These are phyloP conservation scores for Acipenser oxyrinchus DNA, from an alignment of 2,797 vertebrate genomes.

Conservation along the genomic window DNA sequence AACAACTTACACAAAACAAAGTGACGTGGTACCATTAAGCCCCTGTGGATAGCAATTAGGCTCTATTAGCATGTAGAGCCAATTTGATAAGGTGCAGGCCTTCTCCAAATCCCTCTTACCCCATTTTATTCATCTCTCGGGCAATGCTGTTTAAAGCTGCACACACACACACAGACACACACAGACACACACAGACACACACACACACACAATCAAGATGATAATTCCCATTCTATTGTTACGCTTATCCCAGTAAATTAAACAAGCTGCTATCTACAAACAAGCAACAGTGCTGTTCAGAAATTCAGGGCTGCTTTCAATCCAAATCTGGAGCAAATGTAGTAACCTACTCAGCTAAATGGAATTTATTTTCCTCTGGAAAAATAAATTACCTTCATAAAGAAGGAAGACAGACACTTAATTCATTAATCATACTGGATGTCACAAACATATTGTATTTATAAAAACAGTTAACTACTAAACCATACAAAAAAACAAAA, in stretches of 20 bases:
- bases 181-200: conserved; percentile 22
- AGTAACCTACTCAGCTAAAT: conserved; percentile 11
- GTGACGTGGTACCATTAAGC: conserved; percentile 32
- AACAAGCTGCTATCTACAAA: conserved; percentile 25
- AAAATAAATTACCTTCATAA: conserved; percentile 9
- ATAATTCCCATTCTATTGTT: conserved; percentile 51
- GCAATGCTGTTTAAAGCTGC: conserved; percentile 52
- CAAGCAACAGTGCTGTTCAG: conserved; percentile 5
- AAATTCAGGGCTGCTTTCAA: background rate
- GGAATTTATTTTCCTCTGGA: conserved; percentile 6
- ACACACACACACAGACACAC: conserved; percentile 14
- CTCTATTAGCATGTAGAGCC: conserved; percentile 74
- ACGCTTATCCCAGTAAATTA: conserved; percentile 48
- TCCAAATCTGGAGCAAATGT: conserved; percentile 7
- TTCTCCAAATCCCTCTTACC: conserved; percentile 63
- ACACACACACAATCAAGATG: conserved; percentile 64
- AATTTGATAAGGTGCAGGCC: conserved; percentile 70
- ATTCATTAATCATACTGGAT: conserved; percentile 39
- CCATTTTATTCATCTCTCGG: conserved; percentile 52
- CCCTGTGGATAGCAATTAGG: conserved; percentile 70
- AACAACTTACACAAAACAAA: conserved; percentile 40
- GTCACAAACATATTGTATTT: conserved; percentile 18
- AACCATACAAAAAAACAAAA: background rate
- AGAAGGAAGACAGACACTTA: conserved; percentile 19
- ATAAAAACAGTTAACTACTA: conserved; percentile 20